Evolutionary conservation across 1,140 invertebrate genomes (phyloP).

Genomic region (Metopolophium dirhodum): DNA sequence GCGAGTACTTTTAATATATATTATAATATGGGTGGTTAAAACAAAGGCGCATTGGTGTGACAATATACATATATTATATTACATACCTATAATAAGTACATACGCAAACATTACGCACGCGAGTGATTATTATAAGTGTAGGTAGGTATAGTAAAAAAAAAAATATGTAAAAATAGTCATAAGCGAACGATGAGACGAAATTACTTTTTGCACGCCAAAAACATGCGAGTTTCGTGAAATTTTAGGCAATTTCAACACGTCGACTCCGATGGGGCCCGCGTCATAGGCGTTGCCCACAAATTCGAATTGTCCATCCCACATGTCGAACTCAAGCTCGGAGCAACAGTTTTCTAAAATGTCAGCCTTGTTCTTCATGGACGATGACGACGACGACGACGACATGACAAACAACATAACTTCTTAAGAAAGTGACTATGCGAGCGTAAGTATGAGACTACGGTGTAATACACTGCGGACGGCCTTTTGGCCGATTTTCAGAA

Average conservation of each 20-base stretch:
- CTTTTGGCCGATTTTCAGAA: not conserved
- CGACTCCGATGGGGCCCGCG: not conserved
- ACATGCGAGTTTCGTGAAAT: not conserved
- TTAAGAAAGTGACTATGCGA: not conserved
- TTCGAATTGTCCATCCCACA: slow-evolving; percentile 87
- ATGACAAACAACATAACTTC: not conserved
- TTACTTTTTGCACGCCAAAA: slow-evolving; percentile 42
- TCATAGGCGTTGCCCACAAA: slow-evolving; percentile 69
- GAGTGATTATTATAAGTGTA: not conserved
- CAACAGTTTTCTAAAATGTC: not conserved
- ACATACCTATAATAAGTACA: not conserved
- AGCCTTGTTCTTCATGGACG: not conserved
- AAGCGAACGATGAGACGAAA: not conserved
- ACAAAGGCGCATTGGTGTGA: not conserved
- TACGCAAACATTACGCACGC: not conserved
- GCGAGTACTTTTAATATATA: not conserved
- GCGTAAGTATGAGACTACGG: not conserved
- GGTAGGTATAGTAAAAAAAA: not conserved
- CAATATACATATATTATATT: not conserved
- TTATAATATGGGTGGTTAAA: not conserved
- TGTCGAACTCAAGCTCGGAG: slow-evolving; percentile 74
- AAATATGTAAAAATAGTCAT: not conserved
- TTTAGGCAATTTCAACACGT: slow-evolving; percentile 31
- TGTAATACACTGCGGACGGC: not conserved
- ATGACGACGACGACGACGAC: not conserved